Evolutionary conservation across 2,797 vertebrate genomes (phyloP).

Genomic region (Acridotheres tristis): DNA sequence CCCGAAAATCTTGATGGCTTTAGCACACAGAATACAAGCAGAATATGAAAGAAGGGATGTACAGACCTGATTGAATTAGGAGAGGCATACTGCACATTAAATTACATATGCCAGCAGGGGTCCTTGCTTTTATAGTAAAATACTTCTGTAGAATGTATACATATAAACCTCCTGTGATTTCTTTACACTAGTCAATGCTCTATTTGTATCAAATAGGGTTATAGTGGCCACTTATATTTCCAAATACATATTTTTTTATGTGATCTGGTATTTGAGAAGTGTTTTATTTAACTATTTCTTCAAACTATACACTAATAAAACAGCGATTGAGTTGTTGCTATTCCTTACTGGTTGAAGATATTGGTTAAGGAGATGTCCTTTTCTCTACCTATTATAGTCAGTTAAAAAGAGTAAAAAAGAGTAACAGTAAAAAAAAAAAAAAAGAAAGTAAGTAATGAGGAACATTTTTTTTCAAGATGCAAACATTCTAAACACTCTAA

Average conservation of each 20-base stretch:
- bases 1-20: constrained; percentile 98
- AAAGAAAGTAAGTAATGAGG: background rate
- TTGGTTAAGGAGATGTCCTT: background rate
- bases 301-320: background rate
- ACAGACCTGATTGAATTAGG: constrained; percentile 96
- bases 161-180: constrained; percentile 64
- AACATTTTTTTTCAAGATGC: background rate
- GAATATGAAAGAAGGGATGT: constrained; percentile 95
- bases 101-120: constrained; percentile 88
- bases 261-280: background rate
- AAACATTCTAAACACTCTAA: background rate
- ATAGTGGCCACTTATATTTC: constrained; percentile 30
- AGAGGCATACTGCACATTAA: constrained; percentile 87
- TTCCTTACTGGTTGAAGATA: background rate
- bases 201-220: constrained; percentile 9
- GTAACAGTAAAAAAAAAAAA: background rate
- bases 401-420: background rate
- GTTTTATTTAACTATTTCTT: background rate
- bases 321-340: background rate
- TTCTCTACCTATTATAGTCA: background rate
- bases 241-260: background rate
- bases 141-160: constrained; percentile 66
- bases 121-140: constrained; percentile 80
- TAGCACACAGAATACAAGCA: constrained; percentile 97
- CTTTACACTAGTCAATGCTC: constrained; percentile 39